Evolutionary conservation across 2,113 vertebrate genomes (phyloP).

Genomic region (Hemichromis elongatus): DNA sequence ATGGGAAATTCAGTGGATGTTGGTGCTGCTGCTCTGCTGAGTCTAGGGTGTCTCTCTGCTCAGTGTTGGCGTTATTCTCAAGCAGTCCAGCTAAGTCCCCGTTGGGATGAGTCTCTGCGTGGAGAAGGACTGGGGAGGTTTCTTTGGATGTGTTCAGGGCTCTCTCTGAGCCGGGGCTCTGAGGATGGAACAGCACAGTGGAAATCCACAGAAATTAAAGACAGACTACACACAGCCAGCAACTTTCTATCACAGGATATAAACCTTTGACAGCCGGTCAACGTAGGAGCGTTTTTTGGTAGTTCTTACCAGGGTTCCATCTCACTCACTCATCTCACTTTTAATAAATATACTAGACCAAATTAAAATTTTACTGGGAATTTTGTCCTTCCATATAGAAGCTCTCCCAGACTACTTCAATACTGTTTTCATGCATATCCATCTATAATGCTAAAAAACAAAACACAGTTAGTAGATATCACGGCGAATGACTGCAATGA

Average conservation of each 20-base stretch:
- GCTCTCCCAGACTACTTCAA: not conserved
- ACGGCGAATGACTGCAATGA: not conserved
- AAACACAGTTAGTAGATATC: not conserved
- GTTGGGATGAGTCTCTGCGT: conserved; percentile 79
- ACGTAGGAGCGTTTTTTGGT: not conserved
- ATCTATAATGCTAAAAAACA: not conserved
- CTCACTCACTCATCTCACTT: no score
- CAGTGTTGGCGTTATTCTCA: conserved; percentile 47
- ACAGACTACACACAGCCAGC: not conserved
- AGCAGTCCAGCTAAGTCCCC: conserved; percentile 73
- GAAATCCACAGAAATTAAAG: not conserved
- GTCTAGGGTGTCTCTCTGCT: conserved; percentile 50
- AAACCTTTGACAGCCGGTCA: not conserved
- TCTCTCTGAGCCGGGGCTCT: conserved; percentile 82
- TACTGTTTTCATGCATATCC: not conserved
- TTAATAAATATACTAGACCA: not conserved
- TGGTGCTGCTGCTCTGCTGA: conserved; percentile 34
- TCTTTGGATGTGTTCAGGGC: conserved; percentile 87
- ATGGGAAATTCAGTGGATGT: conserved; percentile 68
- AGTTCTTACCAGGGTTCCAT: not conserved
- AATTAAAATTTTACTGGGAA: not conserved
- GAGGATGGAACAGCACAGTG: conserved; percentile 32
- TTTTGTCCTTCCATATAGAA: not conserved
- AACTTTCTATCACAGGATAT: not conserved
- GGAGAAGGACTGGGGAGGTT: conserved; percentile 72